Conservation (phyloP, 1,140 invertebrate genomes). For the Pemphigus obesinymphae region DNA sequence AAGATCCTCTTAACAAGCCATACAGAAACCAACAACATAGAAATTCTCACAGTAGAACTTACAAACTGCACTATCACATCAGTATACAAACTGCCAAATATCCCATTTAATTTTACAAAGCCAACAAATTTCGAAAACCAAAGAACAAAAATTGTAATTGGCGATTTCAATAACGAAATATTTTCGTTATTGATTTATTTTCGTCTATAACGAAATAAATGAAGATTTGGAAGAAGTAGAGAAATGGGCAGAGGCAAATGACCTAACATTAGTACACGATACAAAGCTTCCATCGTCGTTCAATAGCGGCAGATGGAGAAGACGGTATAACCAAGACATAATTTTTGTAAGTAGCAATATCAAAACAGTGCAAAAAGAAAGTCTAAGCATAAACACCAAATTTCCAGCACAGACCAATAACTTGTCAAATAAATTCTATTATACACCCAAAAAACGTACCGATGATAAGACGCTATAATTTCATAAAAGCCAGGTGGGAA, state of each 20-base stretch:
- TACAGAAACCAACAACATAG: no score
- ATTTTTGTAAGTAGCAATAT: slow-evolving; percentile 15
- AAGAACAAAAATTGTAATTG: background rate
- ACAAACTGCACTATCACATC: no score
- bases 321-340: slow-evolving; percentile 37
- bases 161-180: background rate
- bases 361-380: background rate
- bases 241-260: slow-evolving; percentile 21
- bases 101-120: slow-evolving; percentile 1
- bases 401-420: no score
- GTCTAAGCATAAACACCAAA: slow-evolving; percentile 1
- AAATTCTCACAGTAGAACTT: no score
- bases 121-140: slow-evolving; percentile 31
- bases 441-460: background rate
- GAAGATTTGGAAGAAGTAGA: slow-evolving; percentile 5
- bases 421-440: background rate
- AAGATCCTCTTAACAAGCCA: slow-evolving; percentile 6
- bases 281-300: no score
- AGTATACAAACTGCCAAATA: slow-evolving; percentile 28
- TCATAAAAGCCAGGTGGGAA: background rate
- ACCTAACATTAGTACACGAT: no score
- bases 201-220: slow-evolving; percentile 4
- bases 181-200: no score
- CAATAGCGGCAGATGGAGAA: slow-evolving; percentile 29
- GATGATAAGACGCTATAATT: no score